Conservation (phyloP, 1,140 invertebrate genomes). For the Thalassaphorura encarpata region DNA sequence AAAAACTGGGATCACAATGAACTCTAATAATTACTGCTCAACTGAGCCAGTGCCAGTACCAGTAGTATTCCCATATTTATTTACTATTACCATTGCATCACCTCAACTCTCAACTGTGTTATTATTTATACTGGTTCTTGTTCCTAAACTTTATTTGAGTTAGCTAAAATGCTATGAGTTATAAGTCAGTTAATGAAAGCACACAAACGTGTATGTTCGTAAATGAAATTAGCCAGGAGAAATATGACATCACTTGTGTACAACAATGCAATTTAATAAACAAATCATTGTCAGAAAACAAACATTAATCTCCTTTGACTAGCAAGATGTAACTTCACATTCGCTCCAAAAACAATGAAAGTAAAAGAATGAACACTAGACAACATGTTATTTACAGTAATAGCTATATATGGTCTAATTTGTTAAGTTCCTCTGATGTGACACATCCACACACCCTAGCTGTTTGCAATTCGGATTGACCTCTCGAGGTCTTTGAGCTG, state of each 20-base stretch:
- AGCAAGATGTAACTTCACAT: no score
- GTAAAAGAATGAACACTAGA: no score
- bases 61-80: neutral
- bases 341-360: no score
- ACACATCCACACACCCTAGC: no score
- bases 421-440: neutral
- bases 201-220: no score
- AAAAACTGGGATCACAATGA: neutral
- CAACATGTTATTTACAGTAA: no score
- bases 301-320: neutral
- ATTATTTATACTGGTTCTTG: neutral
- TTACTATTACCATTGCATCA: neutral
- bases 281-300: neutral
- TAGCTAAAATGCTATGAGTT: constrained; percentile 45
- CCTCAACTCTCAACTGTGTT: neutral
- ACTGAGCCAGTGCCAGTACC: neutral
- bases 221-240: neutral
- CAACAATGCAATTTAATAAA: neutral
- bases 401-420: neutral
- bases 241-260: neutral
- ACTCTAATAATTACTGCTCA: neutral
- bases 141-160: constrained; percentile 36
- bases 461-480: neutral
- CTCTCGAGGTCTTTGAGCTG: constrained; percentile 3
- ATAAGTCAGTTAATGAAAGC: neutral